Evolutionary conservation across 2,888 invertebrate species (phyloP).

Genomic region (Caenorhabditis panamensis): DNA sequence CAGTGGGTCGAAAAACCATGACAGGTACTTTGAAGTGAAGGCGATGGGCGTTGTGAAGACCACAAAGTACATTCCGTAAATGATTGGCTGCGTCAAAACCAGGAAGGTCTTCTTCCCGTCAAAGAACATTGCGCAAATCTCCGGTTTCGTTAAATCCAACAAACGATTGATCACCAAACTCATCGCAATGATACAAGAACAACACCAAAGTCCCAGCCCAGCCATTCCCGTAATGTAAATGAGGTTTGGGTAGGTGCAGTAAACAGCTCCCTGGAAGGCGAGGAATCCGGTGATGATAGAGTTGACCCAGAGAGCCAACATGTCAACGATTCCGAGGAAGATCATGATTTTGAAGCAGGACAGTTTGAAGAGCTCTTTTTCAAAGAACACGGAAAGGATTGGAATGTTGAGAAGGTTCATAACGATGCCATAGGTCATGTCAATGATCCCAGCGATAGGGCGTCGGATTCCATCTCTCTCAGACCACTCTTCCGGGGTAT

Average conservation of each 20-base stretch:
- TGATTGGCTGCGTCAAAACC: constrained; percentile 42
- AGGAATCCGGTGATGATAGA: constrained; percentile 42
- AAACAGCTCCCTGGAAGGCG: constrained; percentile 36
- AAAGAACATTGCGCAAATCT: constrained; percentile 21
- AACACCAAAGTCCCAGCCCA: constrained; percentile 60
- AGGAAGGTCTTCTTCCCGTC: constrained; percentile 33
- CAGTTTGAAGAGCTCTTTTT: constrained; percentile 40
- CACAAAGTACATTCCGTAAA: constrained; percentile 57
- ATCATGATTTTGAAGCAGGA: constrained; percentile 68
- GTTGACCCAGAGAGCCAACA: constrained; percentile 45
- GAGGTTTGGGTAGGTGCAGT: constrained; percentile 29
- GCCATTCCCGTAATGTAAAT: constrained; percentile 26
- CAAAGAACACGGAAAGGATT: constrained; percentile 31
- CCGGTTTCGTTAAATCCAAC: constrained; percentile 49
- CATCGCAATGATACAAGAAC: constrained; percentile 56
- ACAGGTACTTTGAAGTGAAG: constrained; percentile 52
- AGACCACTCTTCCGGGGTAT: constrained; percentile 41
- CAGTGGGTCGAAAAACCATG: constrained; percentile 63
- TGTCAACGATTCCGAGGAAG: constrained; percentile 61
- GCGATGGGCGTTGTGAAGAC: constrained; percentile 57
- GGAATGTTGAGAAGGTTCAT: constrained; percentile 43
- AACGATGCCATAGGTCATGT: constrained; percentile 35
- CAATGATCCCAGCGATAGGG: constrained; percentile 13
- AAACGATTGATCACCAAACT: too few relatives aligned
- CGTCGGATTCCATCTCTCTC: constrained; percentile 33